phyloP scores from a whole-genome alignment of 2,888 invertebrate genomes.

The Drosophila mimica region DNA sequence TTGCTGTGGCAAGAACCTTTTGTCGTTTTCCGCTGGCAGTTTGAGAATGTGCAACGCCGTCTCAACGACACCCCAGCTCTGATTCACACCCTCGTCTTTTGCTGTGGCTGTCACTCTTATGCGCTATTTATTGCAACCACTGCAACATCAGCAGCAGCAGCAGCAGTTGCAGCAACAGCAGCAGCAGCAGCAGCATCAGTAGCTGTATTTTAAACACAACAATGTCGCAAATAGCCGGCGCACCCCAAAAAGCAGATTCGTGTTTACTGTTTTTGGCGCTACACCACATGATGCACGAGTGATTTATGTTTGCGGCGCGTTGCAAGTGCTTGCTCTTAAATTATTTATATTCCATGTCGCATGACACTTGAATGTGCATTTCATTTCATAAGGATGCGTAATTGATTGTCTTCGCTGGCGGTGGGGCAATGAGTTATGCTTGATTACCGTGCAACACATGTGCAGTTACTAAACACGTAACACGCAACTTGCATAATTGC shows the following conservation, averaged over 20 bases:
- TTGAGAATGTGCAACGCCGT: conserved; percentile 13
- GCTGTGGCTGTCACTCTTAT: conserved; percentile 53
- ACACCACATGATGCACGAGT: conserved; percentile 76
- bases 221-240: conserved; percentile 51
- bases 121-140: conserved; percentile 59
- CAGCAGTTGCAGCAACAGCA: conserved; percentile 15
- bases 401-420: conserved; percentile 49
- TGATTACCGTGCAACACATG: conserved; percentile 9
- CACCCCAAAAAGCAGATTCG: conserved; percentile 42
- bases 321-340: conserved; percentile 46
- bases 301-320: conserved; percentile 64
- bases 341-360: conserved; percentile 59
- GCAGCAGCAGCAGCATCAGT: conserved; percentile 16
- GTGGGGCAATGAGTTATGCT: not conserved
- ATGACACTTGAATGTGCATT: conserved; percentile 56
- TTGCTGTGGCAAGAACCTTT: conserved; percentile 25
- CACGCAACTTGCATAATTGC: not conserved
- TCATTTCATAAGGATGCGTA: conserved; percentile 61
- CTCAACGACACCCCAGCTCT: not conserved
- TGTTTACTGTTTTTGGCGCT: conserved; percentile 42
- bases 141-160: conserved; percentile 15
- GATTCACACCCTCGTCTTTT: conserved; percentile 8
- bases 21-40: conserved; percentile 28
- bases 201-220: conserved; percentile 45
- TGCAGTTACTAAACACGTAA: not conserved